Evolutionary conservation across 2,888 invertebrate species (phyloP).

Genomic region (Creontiades dilutus): DNA sequence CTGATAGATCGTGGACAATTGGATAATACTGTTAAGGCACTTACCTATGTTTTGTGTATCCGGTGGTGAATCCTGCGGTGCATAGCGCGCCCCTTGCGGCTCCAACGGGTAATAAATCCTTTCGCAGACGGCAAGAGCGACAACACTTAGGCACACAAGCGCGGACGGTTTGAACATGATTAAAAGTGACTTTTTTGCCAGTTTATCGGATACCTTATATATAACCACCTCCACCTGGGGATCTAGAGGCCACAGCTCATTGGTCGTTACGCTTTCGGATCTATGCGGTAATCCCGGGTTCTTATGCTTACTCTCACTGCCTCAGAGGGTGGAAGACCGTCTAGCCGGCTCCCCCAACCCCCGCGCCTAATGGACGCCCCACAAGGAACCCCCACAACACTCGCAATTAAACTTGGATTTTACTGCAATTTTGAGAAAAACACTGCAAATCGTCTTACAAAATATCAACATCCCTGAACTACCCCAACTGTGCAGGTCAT

Average conservation of each 20-base stretch:
- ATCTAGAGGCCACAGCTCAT: constrained; percentile 56
- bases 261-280: constrained; percentile 69
- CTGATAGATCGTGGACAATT: too few species aligned
- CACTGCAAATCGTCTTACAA: too few species aligned
- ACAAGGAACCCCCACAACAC: background rate
- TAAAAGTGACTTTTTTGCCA: constrained; percentile 46
- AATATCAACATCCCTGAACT: too few species aligned
- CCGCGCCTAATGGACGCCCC: background rate
- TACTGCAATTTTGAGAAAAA: too few species aligned
- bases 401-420: too few species aligned
- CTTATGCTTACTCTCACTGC: constrained; percentile 68
- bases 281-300: constrained; percentile 69
- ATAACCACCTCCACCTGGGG: constrained; percentile 49
- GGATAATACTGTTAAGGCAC: background rate
- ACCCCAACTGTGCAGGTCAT: too few species aligned
- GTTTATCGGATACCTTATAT: constrained; percentile 29
- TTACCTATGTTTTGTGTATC: constrained; percentile 45
- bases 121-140: constrained; percentile 52
- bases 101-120: background rate
- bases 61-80: constrained; percentile 30
- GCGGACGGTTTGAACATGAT: constrained; percentile 64
- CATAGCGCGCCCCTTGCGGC: constrained; percentile 32
- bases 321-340: constrained; percentile 36
- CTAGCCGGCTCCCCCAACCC: constrained; percentile 11
- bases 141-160: constrained; percentile 57